phyloP scores from a whole-genome alignment of 1,140 invertebrate genomes.

The Euwallacea similis region DNA sequence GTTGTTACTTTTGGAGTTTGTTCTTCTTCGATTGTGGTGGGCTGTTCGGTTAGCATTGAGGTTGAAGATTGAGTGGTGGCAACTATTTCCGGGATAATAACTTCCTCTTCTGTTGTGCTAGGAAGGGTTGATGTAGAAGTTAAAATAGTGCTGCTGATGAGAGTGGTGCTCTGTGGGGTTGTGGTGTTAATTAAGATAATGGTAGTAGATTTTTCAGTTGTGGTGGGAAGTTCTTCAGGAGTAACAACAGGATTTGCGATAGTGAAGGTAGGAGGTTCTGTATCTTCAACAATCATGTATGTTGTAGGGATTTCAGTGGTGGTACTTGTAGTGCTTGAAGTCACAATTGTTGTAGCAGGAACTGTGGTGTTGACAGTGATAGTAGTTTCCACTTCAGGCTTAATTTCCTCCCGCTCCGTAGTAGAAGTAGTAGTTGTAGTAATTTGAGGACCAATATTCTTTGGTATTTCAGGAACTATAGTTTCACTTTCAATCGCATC shows the following conservation, averaged over 20 bases:
- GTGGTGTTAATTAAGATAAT: background rate
- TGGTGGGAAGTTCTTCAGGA: conserved; percentile 15
- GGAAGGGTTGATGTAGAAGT: conserved; percentile 35
- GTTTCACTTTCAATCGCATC: conserved; percentile 49
- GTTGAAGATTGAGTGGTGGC: too few relatives aligned
- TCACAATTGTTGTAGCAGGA: background rate
- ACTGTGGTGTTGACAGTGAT: background rate
- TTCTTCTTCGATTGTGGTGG: conserved; percentile 42
- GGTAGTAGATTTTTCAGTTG: conserved; percentile 25
- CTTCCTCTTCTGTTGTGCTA: too few relatives aligned
- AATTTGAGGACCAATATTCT: background rate
- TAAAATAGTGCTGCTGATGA: background rate
- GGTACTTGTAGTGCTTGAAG: conserved; percentile 29
- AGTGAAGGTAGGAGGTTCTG: conserved; percentile 33
- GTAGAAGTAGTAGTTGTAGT: conserved; percentile 4
- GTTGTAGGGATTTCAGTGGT: conserved; percentile 41
- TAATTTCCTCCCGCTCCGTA: background rate
- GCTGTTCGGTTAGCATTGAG: conserved; percentile 43
- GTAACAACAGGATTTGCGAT: conserved; percentile 3
- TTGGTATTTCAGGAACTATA: conserved; percentile 41
- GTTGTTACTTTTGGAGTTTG: conserved; percentile 39
- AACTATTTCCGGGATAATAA: too few relatives aligned
- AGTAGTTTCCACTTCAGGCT: background rate
- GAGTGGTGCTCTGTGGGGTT: too few relatives aligned
- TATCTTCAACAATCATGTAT: conserved; percentile 41